Evolutionary conservation across 1,140 invertebrate species (phyloP).

Genomic region (Camponotus floridanus): DNA sequence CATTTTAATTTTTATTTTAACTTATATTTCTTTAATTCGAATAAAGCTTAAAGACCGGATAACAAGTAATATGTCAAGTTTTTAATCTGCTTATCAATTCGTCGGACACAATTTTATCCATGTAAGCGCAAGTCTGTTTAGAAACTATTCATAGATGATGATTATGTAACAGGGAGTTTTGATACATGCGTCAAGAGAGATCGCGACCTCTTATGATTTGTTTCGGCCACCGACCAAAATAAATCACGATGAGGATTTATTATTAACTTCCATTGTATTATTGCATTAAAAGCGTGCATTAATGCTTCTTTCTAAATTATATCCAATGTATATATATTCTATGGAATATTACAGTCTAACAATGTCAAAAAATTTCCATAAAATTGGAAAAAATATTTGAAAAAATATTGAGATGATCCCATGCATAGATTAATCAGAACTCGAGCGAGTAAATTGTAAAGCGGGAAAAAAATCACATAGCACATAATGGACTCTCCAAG

Average conservation of each 20-base stretch:
- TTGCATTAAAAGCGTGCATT: too few species aligned
- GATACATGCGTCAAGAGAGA: conserved; percentile 10
- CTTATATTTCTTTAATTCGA: too few species aligned
- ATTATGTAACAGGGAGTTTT: conserved; percentile 27
- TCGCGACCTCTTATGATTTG: conserved; percentile 33
- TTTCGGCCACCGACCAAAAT: background rate
- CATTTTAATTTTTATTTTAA: background rate
- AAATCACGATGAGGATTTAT: conserved; percentile 10
- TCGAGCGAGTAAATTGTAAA: background rate
- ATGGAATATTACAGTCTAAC: background rate
- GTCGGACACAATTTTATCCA: conserved; percentile 62
- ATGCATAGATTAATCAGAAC: conserved; percentile 7
- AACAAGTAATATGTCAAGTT: background rate
- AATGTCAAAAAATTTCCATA: background rate
- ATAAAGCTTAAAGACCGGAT: background rate
- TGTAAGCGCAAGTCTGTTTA: conserved; percentile 24
- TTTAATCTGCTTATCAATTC: conserved; percentile 20
- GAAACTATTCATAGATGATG: conserved; percentile 33
- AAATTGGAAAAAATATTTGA: background rate
- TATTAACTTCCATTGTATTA: background rate
- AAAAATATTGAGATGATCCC: background rate
- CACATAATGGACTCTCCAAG: conserved; percentile 5
- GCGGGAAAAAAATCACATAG: conserved; percentile 19
- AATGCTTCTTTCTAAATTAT: too few species aligned
- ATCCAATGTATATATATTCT: too few species aligned